phyloP scores from a whole-genome alignment of 2,797 vertebrate species.

The Pristis pectinata region DNA sequence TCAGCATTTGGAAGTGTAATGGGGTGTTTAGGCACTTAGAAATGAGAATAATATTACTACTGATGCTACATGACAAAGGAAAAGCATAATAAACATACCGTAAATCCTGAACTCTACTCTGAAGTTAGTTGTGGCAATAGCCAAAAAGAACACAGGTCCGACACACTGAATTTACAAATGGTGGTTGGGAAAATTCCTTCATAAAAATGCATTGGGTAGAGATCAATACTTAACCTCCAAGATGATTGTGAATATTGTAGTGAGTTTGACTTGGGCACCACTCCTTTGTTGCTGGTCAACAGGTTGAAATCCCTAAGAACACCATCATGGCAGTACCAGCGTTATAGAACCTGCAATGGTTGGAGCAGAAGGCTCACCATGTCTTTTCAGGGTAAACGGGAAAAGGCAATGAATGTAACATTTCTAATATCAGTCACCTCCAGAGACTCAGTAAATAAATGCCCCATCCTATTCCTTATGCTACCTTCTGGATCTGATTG shows the following conservation, averaged over 20 bases:
- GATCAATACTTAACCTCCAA: not conserved
- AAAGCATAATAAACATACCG: not conserved
- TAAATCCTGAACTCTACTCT: not conserved
- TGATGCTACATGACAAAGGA: not conserved
- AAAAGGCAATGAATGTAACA: not conserved
- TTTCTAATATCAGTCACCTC: not conserved
- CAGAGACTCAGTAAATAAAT: not conserved
- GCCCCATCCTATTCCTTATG: not conserved
- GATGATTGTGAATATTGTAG: not conserved
- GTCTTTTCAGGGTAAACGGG: not conserved
- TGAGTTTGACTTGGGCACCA: not conserved
- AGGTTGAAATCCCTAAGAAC: not conserved
- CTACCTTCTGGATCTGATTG: not conserved
- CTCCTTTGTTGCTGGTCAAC: not conserved
- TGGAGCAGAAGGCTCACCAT: not conserved
- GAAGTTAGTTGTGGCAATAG: not conserved
- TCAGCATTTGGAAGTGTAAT: not conserved
- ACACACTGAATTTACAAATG: not conserved
- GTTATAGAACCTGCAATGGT: not conserved
- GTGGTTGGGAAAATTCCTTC: not conserved
- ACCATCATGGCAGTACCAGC: not conserved
- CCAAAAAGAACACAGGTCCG: not conserved
- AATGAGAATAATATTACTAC: not conserved
- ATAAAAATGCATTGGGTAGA: not conserved
- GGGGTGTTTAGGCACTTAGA: not conserved